Percentiles rank a stretch among this genome's conserved stretches.
These are phyloP conservation scores for Miniopterus natalensis DNA, from an alignment of 2,113 vertebrate species.

Conservation along the genomic window DNA sequence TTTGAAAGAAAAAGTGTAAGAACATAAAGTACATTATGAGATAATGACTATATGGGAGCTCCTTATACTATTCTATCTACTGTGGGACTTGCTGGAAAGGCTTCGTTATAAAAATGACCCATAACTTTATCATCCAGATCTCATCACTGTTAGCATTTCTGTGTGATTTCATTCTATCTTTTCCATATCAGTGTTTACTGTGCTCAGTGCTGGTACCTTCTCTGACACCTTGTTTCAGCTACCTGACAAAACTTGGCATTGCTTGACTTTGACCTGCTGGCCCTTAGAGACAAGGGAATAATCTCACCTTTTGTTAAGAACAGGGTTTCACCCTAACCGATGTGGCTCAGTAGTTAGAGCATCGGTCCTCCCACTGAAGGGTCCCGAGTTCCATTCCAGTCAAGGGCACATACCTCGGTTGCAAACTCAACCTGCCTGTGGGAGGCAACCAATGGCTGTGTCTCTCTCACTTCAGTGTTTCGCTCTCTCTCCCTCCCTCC, in stretches of 20 bases:
- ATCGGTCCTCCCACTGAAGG: too few species aligned
- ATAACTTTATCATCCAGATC: not conserved
- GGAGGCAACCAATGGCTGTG: too few species aligned
- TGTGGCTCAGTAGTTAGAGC: too few species aligned
- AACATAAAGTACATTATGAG: slow-evolving; percentile 9
- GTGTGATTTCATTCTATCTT: not conserved
- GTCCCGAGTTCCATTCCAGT: too few species aligned
- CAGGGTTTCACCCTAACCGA: not conserved
- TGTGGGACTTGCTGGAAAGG: not conserved
- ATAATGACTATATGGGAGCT: not conserved
- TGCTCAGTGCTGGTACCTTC: not conserved
- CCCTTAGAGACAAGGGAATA: not conserved
- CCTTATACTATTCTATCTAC: not conserved
- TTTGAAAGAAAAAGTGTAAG: not conserved
- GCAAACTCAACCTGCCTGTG: too few species aligned
- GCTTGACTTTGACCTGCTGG: not conserved
- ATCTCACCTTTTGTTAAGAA: not conserved
- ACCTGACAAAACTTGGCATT: not conserved
- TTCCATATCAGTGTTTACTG: not conserved
- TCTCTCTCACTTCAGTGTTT: too few species aligned
- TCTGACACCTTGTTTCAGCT: not conserved
- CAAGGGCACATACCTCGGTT: too few species aligned
- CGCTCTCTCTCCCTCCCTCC: too few species aligned
- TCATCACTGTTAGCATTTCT: not conserved
- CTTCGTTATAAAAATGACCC: not conserved